Percentiles rank a stretch among this genome's conserved stretches.
These are phyloP conservation scores for Lordiphosa fenestrarum DNA, from an alignment of 2,888 invertebrate genomes.

Conservation along the genomic window DNA sequence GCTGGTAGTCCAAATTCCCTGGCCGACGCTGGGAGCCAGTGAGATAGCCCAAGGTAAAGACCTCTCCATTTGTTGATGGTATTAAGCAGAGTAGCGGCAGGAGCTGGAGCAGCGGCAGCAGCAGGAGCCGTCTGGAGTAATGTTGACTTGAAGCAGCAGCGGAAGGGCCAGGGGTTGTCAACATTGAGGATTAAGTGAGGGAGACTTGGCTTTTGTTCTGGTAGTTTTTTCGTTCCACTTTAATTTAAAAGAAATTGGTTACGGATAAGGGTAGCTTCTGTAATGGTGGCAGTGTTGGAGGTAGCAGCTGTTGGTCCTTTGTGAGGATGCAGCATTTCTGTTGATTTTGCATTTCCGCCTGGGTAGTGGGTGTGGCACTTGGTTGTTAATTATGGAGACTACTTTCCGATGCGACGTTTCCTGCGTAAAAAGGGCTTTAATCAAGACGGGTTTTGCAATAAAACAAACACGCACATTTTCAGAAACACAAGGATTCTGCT, in stretches of 20 bases:
- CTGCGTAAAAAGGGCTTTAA: conserved; percentile 18
- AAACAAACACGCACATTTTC: conserved; percentile 1
- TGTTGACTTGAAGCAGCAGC: conserved; percentile 25
- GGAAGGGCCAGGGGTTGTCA: conserved; percentile 26
- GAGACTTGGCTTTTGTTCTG: conserved; percentile 9
- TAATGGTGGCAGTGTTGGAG: conserved; percentile 30
- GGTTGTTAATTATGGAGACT: conserved; percentile 42
- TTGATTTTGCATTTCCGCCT: conserved; percentile 40
- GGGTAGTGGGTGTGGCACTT: conserved; percentile 5
- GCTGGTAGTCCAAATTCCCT: conserved; percentile 89
- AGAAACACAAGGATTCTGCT: conserved; percentile 19
- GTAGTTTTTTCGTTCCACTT: conserved; percentile 17
- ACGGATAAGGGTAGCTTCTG: conserved; percentile 12
- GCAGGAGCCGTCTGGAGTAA: conserved; percentile 12
- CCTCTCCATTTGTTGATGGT: conserved; percentile 80
- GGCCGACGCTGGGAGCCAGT: conserved; percentile 90
- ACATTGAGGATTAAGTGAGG: conserved; percentile 38
- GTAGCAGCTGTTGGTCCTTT: conserved; percentile 24
- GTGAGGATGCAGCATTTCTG: conserved; percentile 53
- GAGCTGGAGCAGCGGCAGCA: conserved; percentile 27
- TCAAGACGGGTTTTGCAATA: conserved; percentile 9
- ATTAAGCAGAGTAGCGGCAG: conserved; percentile 22
- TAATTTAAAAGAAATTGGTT: conserved; percentile 44
- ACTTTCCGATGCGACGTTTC: neutral
- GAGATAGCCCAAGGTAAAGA: conserved; percentile 90